Evolutionary conservation across 37 sponge, comb jelly and placozoan genomes (phyloP).

Genomic region (Oscarella lobularis): DNA sequence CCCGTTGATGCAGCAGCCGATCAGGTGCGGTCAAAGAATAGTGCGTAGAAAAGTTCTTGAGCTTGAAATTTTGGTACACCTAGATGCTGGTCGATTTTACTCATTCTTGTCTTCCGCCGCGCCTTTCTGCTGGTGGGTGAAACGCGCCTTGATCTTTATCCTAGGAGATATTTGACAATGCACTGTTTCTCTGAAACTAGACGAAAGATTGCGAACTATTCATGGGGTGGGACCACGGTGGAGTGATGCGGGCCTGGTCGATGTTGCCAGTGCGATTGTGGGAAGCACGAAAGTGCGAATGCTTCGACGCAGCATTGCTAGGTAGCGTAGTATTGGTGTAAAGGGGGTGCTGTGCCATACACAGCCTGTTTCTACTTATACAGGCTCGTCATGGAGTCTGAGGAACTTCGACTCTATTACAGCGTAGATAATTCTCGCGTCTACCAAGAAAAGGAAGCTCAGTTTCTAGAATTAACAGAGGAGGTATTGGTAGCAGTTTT

Average conservation of each 20-base stretch:
- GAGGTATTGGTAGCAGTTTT: background rate
- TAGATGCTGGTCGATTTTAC: background rate
- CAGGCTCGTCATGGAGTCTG: conserved; percentile 10
- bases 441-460: conserved; percentile 29
- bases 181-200: background rate
- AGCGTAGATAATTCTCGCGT: conserved; percentile 56
- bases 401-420: conserved; percentile 13
- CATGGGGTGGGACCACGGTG: background rate
- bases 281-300: background rate
- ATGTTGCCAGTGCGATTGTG: background rate
- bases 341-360: background rate
- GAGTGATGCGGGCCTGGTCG: background rate
- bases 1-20: conserved; percentile 61
- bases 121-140: background rate
- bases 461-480: background rate
- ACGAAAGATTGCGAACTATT: background rate
- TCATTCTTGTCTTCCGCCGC: background rate
- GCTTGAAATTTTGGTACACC: background rate
- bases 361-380: background rate
- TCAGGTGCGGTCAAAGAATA: conserved; percentile 46
- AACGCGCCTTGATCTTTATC: background rate
- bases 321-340: background rate
- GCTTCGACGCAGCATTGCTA: background rate
- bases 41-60: no score
- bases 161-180: background rate